Conservation (phyloP, 2,888 invertebrate species). For the Fabriciana adippe region DNA sequence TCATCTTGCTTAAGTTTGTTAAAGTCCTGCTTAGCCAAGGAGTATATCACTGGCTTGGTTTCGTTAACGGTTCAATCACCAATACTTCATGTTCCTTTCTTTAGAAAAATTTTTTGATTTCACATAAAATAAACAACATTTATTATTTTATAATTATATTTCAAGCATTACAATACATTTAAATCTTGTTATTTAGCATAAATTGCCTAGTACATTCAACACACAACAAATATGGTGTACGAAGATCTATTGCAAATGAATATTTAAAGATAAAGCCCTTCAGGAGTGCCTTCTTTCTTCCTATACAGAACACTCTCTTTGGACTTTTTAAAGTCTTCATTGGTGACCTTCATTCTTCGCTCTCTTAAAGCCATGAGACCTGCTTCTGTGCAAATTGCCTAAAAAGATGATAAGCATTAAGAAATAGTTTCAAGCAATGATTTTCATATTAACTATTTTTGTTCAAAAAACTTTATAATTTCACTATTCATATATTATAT, state of each 20-base stretch:
- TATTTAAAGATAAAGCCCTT: conserved; percentile 96
- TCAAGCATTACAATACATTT: conserved; percentile 24
- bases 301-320: conserved; percentile 99
- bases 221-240: conserved; percentile 3
- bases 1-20: no score
- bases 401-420: conserved; percentile 37
- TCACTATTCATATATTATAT: no score
- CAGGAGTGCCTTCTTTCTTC: conserved; percentile 99
- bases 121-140: not conserved
- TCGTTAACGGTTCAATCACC: no score
- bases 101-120: no score
- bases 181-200: conserved; percentile 16
- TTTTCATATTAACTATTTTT: not conserved
- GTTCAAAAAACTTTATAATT: no score
- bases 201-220: conserved; percentile 5
- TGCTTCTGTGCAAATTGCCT: conserved; percentile 99
- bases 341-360: conserved; percentile 99
- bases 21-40: no score
- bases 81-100: no score
- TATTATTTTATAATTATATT: conserved; percentile 16
- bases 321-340: conserved; percentile 99
- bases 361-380: conserved; percentile 98
- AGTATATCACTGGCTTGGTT: no score
- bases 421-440: not conserved
- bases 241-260: conserved; percentile 10